Percentiles rank a stretch among this genome's conserved stretches.
Conservation (phyloP, 2,797 vertebrate genomes). For the Sphenopsis melanotis region DNA sequence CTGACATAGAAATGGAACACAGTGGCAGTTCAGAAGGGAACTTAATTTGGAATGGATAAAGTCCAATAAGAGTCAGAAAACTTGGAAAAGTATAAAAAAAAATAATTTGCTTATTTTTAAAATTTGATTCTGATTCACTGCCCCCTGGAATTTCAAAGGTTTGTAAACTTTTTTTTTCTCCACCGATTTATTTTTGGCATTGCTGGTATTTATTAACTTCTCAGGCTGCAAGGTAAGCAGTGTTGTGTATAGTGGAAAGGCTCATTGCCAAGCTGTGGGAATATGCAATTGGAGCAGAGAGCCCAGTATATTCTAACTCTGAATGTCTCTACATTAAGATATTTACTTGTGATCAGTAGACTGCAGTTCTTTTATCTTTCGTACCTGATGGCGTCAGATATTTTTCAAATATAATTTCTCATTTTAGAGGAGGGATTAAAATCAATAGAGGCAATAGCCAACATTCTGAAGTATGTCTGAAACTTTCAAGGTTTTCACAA, state of each 20-base stretch:
- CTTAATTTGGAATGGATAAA: neutral
- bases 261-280: neutral
- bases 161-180: neutral
- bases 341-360: neutral
- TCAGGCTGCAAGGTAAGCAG: neutral
- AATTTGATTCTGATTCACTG: neutral
- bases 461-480: neutral
- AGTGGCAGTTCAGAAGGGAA: neutral
- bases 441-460: neutral
- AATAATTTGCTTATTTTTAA: neutral
- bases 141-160: neutral
- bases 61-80: neutral
- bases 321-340: neutral
- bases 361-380: neutral
- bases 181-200: neutral
- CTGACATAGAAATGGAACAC: neutral
- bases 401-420: neutral
- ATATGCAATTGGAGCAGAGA: neutral
- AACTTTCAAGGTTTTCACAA: neutral
- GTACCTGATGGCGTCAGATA: neutral
- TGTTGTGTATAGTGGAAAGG: neutral
- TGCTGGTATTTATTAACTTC: neutral
- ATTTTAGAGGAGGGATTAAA: neutral
- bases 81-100: neutral
- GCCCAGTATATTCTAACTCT: rapidly evolving